Base-by-base conservation (phyloP, 2,113 vertebrate genomes). In the Sarotherodon lohbergeri region DNA sequence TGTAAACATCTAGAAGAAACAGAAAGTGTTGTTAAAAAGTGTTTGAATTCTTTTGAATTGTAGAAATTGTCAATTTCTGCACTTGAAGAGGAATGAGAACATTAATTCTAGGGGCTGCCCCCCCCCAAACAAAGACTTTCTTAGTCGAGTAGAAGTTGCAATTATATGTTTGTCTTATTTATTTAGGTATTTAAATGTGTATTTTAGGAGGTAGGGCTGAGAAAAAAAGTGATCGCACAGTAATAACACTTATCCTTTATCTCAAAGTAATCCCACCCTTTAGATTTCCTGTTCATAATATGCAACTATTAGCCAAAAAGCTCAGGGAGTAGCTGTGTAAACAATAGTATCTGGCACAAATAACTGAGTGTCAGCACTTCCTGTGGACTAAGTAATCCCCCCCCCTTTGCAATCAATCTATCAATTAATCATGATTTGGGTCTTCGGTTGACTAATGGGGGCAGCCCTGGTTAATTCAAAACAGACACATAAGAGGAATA, bases 401-500 rank as follows among this genome's bases (percentile, higher is more conserved):
- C n/a, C 39, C 39, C 46, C 52, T 6, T 11, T 22, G 52, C 52
- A 22, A 11, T 55, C 52, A 55, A 22, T 22, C n/a, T 50, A 48
- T 29, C 46, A 78, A 78, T 63, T 63, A 63, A 36, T 78, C 46
- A 78, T 13, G 29, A 32, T 9, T 32, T 12, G 27, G 3, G 46
- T 78, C 27, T 78, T 78, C 13, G 17, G 46, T 52, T 32, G 46
- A 52, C 27, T 78, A 34, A 12, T 78, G 17, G 73, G 46, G 46
- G 73, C 73, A 78, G 73, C 73, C 73, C 17, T 78, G 10, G 10
- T 52, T 78, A 78, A 61, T 88, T 90, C 68, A 80, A 52, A 46
- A 91, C 87, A 79, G 85, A 95, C 56, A 93, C 78, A 13, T 32
- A 80, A 92, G 91, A 92, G 94, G 90, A 89, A 94, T 91, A 91